Evolutionary conservation across 2,797 vertebrate genomes (phyloP), one percentile per base, ranked within the genome.

Genomic region (Emydoidea blandingii): DNA sequence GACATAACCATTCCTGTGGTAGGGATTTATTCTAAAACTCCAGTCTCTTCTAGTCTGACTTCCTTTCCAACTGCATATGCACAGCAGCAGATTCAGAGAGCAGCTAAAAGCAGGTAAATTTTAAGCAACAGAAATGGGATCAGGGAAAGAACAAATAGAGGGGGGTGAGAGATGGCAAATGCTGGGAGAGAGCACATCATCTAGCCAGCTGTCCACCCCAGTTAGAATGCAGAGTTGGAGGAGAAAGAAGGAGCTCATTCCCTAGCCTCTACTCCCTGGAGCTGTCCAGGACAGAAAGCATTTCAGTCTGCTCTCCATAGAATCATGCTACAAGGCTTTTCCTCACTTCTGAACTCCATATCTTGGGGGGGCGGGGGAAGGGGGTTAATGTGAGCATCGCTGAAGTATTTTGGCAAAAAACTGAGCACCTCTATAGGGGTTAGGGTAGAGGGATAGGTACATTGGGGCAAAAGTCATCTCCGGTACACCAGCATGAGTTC

Each of bases 1-100:
- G 2, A 34, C 49, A 11, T 2, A 8, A 87, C 18, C 14, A 16
- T 34, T 62, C 59, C 59, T 90, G 72, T 49, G 52, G n/a, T 57
- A 95, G 54, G 79, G 15, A 2, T 15, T 68, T 65, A 92, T 57
- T 53, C 78, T 93, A 37, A 88, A 94, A 90, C 34, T 86, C n/a
- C 0, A 1, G 89, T 91, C 19, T 78, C 12, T 16, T 88, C 21
- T 68, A 68, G 12, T 95, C 94, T 94, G 31, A 27, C 8, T 89
- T 89, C 47, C 16, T 88, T 91, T 93, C 41, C 68, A 93, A 78
- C 52, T 29, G 76, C 56, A 94, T 86, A 34, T 59, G 0, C 49
- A 90, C 59, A 34, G 59, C 14, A 62, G 31, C 84, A 25, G 12
- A 82, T 82, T 87, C 0, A 1, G 80, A 87, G 90, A 89, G 16